A percentile compares a stretch with the other conserved stretches of the same genome.
Evolutionary conservation across 2,888 invertebrate species (phyloP).

Genomic region (Catocala fraxini): DNA sequence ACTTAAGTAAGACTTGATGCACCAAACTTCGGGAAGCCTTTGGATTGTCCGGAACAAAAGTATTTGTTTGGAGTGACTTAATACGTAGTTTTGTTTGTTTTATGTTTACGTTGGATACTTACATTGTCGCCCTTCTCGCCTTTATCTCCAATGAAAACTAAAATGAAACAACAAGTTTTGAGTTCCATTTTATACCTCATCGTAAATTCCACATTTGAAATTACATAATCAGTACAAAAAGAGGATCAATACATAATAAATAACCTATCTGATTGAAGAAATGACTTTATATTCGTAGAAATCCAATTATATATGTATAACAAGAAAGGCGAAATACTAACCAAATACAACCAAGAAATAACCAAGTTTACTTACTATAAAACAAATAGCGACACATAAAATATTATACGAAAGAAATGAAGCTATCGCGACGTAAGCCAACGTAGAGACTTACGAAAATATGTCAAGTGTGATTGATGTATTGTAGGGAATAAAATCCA

Average conservation of each 20-base stretch:
- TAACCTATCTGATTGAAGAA: no score
- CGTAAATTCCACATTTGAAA: no score
- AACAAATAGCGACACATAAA: conserved; percentile 22
- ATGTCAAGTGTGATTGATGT: conserved; percentile 67
- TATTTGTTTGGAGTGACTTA: conserved; percentile 52
- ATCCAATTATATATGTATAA: conserved; percentile 11
- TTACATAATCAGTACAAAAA: no score
- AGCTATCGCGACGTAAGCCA: conserved; percentile 46
- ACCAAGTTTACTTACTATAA: conserved; percentile 9
- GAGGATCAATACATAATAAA: no score
- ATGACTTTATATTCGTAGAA: neutral
- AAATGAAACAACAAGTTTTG: conserved; percentile 19
- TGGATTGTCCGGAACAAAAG: conserved; percentile 45
- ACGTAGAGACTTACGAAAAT: conserved; percentile 47
- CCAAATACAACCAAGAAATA: conserved; percentile 14
- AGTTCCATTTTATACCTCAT: no score
- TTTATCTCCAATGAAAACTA: conserved; percentile 73
- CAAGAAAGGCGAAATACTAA: conserved; percentile 18
- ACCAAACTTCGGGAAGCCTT: conserved; percentile 42
- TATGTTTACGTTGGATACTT: conserved; percentile 55
- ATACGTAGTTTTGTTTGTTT: conserved; percentile 36
- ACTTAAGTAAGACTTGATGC: conserved; percentile 45
- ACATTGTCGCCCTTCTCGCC: conserved; percentile 65
- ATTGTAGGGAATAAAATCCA: conserved; percentile 56
- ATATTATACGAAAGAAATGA: conserved; percentile 46